Evolutionary conservation across 1,140 invertebrate genomes (phyloP).

Genomic region (Odontomachus brunneus): DNA sequence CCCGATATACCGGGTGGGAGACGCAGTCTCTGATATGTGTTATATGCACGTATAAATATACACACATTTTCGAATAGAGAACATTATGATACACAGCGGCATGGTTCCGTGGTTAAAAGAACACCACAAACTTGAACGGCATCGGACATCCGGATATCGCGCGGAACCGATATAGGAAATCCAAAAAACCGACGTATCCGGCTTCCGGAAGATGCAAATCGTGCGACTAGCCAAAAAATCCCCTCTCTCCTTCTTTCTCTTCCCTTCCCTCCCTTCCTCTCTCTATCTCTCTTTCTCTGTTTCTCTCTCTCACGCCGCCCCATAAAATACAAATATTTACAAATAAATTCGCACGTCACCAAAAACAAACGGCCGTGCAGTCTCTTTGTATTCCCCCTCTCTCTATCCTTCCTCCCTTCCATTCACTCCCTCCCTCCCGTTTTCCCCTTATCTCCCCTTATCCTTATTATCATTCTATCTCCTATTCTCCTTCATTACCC

Average conservation of each 20-base stretch:
- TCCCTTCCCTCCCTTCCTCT: no score
- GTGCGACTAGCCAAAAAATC: constrained; percentile 21
- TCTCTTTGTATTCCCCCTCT: no score
- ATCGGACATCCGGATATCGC: constrained; percentile 32
- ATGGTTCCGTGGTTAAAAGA: constrained; percentile 12
- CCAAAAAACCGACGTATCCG: background rate
- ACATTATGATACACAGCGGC: constrained; percentile 53
- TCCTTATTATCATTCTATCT: no score
- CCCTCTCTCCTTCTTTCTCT: no score
- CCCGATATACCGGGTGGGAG: constrained; percentile 53
- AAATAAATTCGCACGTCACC: background rate
- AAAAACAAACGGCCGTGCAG: background rate
- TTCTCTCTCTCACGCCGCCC: background rate
- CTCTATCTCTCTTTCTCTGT: no score
- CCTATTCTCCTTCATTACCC: no score
- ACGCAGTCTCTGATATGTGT: background rate
- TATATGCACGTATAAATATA: no score
- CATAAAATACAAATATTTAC: constrained; percentile 13
- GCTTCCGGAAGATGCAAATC: constrained; percentile 30
- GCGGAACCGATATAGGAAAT: constrained; percentile 12
- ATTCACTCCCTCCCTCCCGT: no score
- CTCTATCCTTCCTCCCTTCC: no score
- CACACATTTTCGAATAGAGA: constrained; percentile 19
- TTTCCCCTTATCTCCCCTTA: no score
- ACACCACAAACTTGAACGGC: constrained; percentile 22